Conservation (phyloP, 2,888 invertebrate species). For the Eledone cirrhosa region DNA sequence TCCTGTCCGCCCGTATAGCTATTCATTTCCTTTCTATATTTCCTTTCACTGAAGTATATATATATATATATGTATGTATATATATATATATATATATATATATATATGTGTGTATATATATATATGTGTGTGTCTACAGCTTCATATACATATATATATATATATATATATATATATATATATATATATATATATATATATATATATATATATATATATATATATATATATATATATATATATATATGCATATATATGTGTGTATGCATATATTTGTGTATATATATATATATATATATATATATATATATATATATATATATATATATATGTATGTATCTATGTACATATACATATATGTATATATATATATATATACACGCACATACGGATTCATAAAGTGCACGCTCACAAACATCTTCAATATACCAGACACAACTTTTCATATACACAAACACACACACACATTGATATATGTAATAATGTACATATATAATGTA, state of each 20-base stretch:
- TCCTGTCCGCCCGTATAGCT: too few relatives aligned
- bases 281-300: background rate
- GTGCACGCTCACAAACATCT: too few relatives aligned
- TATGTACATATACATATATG: background rate
- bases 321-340: background rate
- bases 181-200: background rate
- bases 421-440: too few relatives aligned
- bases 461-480: too few relatives aligned
- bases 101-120: background rate
- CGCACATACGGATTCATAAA: background rate
- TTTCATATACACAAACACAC: too few relatives aligned
- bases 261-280: background rate
- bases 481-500: too few relatives aligned
- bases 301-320: background rate
- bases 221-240: background rate
- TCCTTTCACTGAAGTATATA: background rate
- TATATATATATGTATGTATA: background rate
- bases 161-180: background rate
- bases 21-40: background rate
- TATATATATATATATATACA: background rate
- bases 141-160: background rate
- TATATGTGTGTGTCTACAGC: background rate
- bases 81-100: background rate
- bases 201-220: constrained; percentile 6
- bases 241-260: background rate